Percentiles rank a stretch among this genome's conserved stretches.
These are phyloP conservation scores for Sphyrna mokarran DNA, from an alignment of 2,113 vertebrate genomes.

Conservation along the genomic window DNA sequence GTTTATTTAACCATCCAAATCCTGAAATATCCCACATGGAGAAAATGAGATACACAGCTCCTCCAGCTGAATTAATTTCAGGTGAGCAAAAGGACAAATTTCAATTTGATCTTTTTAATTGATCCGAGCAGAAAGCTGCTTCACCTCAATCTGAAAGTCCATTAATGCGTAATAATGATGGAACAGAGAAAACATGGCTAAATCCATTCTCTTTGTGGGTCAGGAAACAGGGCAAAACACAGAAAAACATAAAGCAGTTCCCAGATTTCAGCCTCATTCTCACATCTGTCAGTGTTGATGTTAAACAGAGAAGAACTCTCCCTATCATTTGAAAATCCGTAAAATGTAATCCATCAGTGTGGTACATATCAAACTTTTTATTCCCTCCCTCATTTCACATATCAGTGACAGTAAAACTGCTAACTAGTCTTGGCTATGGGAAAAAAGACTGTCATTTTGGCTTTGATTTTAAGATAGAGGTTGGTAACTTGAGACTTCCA, in stretches of 20 bases:
- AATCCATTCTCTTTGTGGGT: background rate
- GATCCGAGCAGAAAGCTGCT: background rate
- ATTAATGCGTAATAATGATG: background rate
- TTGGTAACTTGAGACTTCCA: background rate
- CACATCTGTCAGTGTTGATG: background rate
- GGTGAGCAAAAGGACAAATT: background rate
- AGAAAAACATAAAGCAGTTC: background rate
- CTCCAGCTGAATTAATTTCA: no score
- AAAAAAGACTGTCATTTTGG: background rate
- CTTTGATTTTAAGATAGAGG: background rate
- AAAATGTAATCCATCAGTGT: background rate
- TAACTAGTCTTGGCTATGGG: background rate
- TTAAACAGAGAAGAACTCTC: background rate
- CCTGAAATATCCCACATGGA: background rate
- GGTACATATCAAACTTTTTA: background rate
- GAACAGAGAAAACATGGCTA: background rate
- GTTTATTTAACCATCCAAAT: background rate
- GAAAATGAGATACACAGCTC: background rate
- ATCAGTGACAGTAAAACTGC: background rate
- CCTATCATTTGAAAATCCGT: background rate
- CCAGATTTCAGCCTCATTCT: background rate
- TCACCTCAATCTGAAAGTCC: background rate
- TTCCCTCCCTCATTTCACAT: background rate
- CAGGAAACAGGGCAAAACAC: background rate
- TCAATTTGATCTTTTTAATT: background rate